Conservation (phyloP, 2,888 invertebrate species). For the Tetheella fluctuosa region DNA sequence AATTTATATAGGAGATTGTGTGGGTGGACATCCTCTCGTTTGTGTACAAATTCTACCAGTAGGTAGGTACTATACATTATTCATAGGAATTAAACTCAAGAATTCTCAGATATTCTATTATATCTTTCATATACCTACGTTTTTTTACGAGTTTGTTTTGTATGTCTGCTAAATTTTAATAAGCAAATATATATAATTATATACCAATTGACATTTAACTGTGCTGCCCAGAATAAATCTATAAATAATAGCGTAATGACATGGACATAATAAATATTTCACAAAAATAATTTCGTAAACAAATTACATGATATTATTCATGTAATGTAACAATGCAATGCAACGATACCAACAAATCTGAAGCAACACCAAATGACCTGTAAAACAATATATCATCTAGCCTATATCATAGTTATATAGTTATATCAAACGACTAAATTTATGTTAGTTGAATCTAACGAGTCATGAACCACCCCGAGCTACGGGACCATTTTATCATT, state of each 20-base stretch:
- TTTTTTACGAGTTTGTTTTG: neutral
- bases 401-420: slow-evolving; percentile 26
- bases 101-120: neutral
- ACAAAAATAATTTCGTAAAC: no score
- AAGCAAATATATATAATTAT: no score
- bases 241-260: no score
- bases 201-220: no score
- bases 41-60: slow-evolving; percentile 9
- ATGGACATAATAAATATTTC: no score
- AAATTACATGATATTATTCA: no score
- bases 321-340: neutral
- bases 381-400: slow-evolving; percentile 15
- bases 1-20: slow-evolving; percentile 15
- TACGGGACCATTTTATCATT: slow-evolving; percentile 18
- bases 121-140: no score
- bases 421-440: slow-evolving; percentile 40
- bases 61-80: neutral
- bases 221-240: no score
- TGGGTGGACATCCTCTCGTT: slow-evolving; percentile 35
- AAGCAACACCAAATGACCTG: slow-evolving; percentile 23
- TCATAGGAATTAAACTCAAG: neutral
- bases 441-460: slow-evolving; percentile 38
- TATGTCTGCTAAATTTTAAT: no score
- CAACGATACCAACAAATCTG: slow-evolving; percentile 13
- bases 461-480: slow-evolving; percentile 40